A percentile compares a stretch with the other conserved stretches of the same genome.
Conservation (phyloP, 2,797 vertebrate species). For the Artibeus lituratus region DNA sequence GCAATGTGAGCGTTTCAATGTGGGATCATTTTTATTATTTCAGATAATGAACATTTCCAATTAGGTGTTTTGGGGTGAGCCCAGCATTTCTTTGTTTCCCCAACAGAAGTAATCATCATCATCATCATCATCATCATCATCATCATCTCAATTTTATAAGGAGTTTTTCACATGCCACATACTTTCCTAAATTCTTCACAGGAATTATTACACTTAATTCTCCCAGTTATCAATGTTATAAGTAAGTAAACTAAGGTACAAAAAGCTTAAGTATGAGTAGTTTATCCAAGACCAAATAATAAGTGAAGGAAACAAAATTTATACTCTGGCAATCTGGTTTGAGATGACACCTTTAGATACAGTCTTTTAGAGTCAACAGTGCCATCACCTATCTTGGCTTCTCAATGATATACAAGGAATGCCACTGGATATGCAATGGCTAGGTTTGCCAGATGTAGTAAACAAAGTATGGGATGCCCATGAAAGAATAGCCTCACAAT, state of each 20-base stretch:
- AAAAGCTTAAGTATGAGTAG: background rate
- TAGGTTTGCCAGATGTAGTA: background rate
- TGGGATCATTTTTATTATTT: background rate
- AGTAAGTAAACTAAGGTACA: background rate
- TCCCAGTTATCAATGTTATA: background rate
- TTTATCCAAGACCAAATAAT: background rate
- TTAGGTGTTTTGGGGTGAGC: background rate
- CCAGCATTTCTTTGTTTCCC: background rate
- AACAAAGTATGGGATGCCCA: background rate
- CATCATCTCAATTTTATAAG: background rate
- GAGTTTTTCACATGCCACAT: background rate
- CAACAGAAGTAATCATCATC: background rate
- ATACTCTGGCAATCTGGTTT: background rate
- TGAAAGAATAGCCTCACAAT: background rate
- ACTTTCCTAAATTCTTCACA: background rate
- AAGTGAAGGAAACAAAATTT: background rate
- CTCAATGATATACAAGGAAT: background rate
- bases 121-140: too few relatives aligned
- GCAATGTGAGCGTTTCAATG: background rate
- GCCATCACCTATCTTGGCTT: background rate
- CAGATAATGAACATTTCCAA: background rate
- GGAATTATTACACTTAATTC: background rate
- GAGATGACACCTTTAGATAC: background rate
- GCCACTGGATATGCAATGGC: too few relatives aligned
- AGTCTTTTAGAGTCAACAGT: background rate